Percentiles rank a stretch among this genome's conserved stretches.
Evolutionary conservation across 1,140 invertebrate species (phyloP).

Genomic region (Nylanderia fulva): DNA sequence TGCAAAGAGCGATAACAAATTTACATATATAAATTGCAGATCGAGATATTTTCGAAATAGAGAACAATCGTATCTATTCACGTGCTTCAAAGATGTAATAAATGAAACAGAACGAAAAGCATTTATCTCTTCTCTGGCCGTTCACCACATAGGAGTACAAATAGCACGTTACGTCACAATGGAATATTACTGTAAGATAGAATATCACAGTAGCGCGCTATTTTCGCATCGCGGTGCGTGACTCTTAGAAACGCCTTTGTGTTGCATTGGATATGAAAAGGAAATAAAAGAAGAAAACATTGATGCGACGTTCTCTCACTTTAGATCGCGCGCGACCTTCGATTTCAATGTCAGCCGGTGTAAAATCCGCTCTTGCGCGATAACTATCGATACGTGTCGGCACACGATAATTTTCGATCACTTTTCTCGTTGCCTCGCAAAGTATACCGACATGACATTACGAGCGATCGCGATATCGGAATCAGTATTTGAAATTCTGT

Average conservation of each 20-base stretch:
- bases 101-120: background rate
- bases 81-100: background rate
- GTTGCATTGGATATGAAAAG: background rate
- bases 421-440: slow-evolving; percentile 1
- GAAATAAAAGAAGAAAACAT: background rate
- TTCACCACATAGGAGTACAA: slow-evolving; percentile 4
- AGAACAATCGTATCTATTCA: background rate
- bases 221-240: slow-evolving; percentile 52
- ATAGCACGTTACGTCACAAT: slow-evolving; percentile 48
- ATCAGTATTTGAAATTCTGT: background rate
- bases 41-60: background rate
- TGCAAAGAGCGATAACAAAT: background rate
- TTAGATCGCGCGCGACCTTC: slow-evolving; percentile 16
- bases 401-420: slow-evolving; percentile 58
- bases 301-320: slow-evolving; percentile 20
- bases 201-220: slow-evolving; percentile 20
- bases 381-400: slow-evolving; percentile 60
- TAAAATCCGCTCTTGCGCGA: slow-evolving; percentile 46
- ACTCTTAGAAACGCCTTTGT: slow-evolving; percentile 57
- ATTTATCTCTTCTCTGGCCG: background rate
- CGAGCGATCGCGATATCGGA: background rate
- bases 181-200: slow-evolving; percentile 48
- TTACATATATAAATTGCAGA: background rate
- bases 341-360: slow-evolving; percentile 42
- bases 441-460: slow-evolving; percentile 19